Evolutionary conservation across 2,888 invertebrate species (phyloP).

Genomic region (Clitarchus hookeri): DNA sequence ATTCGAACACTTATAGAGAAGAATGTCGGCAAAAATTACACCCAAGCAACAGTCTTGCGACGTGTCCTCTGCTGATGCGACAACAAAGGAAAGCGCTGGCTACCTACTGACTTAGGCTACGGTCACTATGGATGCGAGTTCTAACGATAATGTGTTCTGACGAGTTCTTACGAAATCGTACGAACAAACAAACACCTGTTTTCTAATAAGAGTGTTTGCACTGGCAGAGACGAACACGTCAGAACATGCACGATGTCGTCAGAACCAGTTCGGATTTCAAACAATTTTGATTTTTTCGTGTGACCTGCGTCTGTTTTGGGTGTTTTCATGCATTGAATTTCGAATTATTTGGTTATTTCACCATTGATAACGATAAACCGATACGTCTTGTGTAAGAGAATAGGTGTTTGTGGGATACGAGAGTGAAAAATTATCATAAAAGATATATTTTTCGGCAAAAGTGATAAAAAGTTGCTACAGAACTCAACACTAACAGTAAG

Average conservation of each 20-base stretch:
- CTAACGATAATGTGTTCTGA: conserved; percentile 15
- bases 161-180: too few relatives aligned
- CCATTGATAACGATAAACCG: not conserved
- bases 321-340: conserved; percentile 4
- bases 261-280: conserved; percentile 19
- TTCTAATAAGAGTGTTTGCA: conserved; percentile 27
- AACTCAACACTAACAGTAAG: conserved; percentile 26
- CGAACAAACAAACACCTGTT: conserved; percentile 28
- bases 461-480: conserved; percentile 23
- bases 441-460: conserved; percentile 25
- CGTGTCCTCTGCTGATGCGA: too few relatives aligned
- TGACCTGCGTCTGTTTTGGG: too few relatives aligned
- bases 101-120: too few relatives aligned
- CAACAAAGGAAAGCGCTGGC: too few relatives aligned
- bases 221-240: conserved; percentile 22
- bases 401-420: conserved; percentile 10
- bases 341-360: conserved; percentile 21
- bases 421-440: not conserved
- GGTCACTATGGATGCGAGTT: conserved; percentile 28
- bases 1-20: too few relatives aligned
- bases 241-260: conserved; percentile 27
- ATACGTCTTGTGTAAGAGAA: conserved; percentile 21
- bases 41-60: too few relatives aligned
- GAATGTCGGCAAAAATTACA: too few relatives aligned
- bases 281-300: conserved; percentile 5